Evolutionary conservation across 2,113 vertebrate genomes (phyloP), one percentile per base, ranked within the genome.

Genomic region (Phylloscopus trochilus): DNA sequence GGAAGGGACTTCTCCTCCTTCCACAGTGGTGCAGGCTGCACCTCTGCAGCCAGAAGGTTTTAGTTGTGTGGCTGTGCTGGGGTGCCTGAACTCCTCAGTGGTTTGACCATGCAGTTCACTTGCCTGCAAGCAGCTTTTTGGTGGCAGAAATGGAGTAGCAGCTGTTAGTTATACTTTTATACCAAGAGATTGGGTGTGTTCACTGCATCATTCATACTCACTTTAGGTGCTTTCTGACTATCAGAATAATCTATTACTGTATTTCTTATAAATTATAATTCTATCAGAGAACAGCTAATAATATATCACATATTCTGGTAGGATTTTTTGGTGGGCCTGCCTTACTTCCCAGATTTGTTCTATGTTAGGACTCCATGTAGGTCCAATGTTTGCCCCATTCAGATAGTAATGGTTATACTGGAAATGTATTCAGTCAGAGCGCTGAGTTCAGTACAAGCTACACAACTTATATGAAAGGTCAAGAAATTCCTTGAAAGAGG

Each of bases 191-290:
- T 0, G 1, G 7, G 10, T 27, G 19, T 7, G 33, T 69, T 73
- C 15, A 8, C 24, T 60, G 9, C 15, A n/a, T 22, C 4, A 0
- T 23, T 84, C 33, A 58, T n/a, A 53, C 0, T 63, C 52, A 33
- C 12, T 73, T 39, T 7, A 19, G 64, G 24, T 6, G 62, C 33
- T 26, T 68, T 75, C 44, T 28, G 60, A n/a, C 6, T 24, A 63
- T 15, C 15, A 64, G 33, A 91, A 62, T 11, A 53, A 88, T n/a
- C 22, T 37, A 31, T 56, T 63, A 23, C 1, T 64, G 12, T 8
- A 47, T 59, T 91, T 90, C 52, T 75, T 43, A 62, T 5, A 77
- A 74, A 78, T 64, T 0, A 43, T 4, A 78, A 59, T 68, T 27
- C 35, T 53, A 3, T 9, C 55, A 46, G 51, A 64, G 26, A 68